Evolutionary conservation across 64 coral and sea anemone genomes (phyloP).

Genomic region (Pocillopora damicornis): DNA sequence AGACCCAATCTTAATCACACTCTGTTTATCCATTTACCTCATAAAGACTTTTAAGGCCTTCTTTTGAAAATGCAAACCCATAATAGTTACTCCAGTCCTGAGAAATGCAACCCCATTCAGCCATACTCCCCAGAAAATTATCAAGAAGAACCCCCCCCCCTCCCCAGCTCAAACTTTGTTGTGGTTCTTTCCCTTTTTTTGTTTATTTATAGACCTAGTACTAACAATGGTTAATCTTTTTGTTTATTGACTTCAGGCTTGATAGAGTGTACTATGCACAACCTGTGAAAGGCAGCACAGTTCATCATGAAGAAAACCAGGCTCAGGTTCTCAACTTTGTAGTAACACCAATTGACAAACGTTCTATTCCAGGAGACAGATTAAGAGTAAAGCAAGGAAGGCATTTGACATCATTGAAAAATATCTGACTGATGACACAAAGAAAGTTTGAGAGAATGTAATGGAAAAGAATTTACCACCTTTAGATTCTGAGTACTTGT

Average conservation of each 20-base stretch:
- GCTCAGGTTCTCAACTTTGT: background rate
- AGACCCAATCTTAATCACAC: too few species aligned
- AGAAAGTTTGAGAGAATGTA: background rate
- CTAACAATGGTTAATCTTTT: background rate
- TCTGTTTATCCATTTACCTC: too few species aligned
- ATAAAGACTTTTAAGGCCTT: too few species aligned
- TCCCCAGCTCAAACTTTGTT: too few species aligned
- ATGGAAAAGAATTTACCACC: background rate
- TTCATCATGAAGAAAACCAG: background rate
- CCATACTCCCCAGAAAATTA: too few species aligned
- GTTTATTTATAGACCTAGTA: too few species aligned
- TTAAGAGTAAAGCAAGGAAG: slow-evolving; percentile 3
- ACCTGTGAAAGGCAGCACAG: background rate
- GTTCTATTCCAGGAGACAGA: slow-evolving; percentile 30
- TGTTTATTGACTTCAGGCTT: background rate
- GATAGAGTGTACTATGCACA: slow-evolving; percentile 22
- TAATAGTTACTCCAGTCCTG: too few species aligned
- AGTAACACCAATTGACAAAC: background rate
- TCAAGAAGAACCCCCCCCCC: too few species aligned
- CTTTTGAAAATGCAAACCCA: too few species aligned
- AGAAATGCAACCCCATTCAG: too few species aligned
- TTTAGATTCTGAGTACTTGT: background rate
- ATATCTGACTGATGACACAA: background rate
- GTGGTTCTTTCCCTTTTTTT: too few species aligned
- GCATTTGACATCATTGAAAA: slow-evolving; percentile 12